These are phyloP conservation scores for Microctenopoma lineatum DNA, from an alignment of 2,797 vertebrate species.

Conservation along the genomic window DNA sequence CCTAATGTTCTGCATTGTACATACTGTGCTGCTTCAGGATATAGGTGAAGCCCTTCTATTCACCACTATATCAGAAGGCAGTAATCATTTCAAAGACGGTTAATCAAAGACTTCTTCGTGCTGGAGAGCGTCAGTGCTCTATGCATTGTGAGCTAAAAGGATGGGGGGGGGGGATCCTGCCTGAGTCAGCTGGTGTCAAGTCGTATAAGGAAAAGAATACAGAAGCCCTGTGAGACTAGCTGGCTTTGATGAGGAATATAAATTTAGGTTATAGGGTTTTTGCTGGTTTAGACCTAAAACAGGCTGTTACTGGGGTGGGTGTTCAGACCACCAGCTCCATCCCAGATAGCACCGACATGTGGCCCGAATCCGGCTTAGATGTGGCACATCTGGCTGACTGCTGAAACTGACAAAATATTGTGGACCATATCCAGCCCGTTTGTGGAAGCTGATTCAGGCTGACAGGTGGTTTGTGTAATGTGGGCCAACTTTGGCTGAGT, in stretches of 20 bases:
- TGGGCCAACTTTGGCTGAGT: too few species aligned
- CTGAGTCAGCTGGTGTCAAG: background rate
- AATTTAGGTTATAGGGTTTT: background rate
- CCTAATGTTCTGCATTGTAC: too few species aligned
- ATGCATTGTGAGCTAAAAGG: slow-evolving; percentile 5
- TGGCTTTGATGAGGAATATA: background rate
- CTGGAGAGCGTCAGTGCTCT: background rate
- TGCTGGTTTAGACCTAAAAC: background rate
- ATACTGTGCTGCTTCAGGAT: too few species aligned
- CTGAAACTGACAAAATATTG: too few species aligned
- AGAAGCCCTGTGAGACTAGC: background rate
- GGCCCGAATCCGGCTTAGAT: too few species aligned
- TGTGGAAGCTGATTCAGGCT: too few species aligned
- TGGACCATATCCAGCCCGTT: too few species aligned
- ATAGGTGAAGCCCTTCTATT: slow-evolving; percentile 12
- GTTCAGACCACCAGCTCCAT: too few species aligned
- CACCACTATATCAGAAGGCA: slow-evolving; percentile 12
- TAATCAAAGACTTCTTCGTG: slow-evolving; percentile 29
- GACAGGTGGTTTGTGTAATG: too few species aligned
- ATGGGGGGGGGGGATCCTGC: slow-evolving; percentile 3
- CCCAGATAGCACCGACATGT: too few species aligned
- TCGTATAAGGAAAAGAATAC: background rate
- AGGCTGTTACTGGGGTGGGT: too few species aligned
- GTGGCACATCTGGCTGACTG: too few species aligned
- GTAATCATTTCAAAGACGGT: slow-evolving; percentile 41